Evolutionary conservation across 2,888 invertebrate species (phyloP), one percentile per base, ranked within the genome.

Genomic region (Phortica magna): DNA sequence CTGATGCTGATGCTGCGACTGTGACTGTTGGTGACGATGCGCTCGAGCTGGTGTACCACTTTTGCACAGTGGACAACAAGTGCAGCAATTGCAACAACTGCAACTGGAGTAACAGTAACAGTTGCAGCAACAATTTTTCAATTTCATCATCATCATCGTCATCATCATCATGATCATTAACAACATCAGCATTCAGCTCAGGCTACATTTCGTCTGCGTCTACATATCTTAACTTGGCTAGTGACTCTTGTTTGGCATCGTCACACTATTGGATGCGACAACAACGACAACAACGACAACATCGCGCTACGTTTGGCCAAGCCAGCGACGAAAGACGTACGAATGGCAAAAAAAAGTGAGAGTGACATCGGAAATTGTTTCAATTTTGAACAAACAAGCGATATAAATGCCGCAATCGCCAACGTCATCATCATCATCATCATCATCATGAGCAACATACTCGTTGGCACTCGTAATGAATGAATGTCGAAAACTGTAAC

Each of bases 351-450:
- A 79, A 89, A 90, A 90, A 90, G 90, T 90, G 90, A 90, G 90
- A 90, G 90, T 90, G 90, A 90, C 90, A 90, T 90, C 89, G 89
- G 90, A 90, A 90, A 90, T 90, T 90, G 90, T 90, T 90, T 89
- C 90, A 88, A 88, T 90, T 90, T 90, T 89, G 83, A 88, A 55
- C 80, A 78, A 77, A 76, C 74, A 75, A 75, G 74, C 57, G 70
- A 71, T 68, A 57, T 57, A 68, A 75, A 68, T 75, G 74, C 74
- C 74, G 74, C 74, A 75, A 88, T 88, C 84, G 86, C 83, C 53
- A 48, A n/a, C 73, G 55, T 61, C 75, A 31, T 65, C 55, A 55
- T 67, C 74, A 55, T 77, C 77, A 77, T 77, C 81, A 77, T 77
- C 80, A 75, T 79, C 80, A 67, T 72, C 72, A 68, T 41, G 43